Base-by-base conservation (phyloP, 1,140 invertebrate genomes). In the Pogonomyrmex barbatus region DNA sequence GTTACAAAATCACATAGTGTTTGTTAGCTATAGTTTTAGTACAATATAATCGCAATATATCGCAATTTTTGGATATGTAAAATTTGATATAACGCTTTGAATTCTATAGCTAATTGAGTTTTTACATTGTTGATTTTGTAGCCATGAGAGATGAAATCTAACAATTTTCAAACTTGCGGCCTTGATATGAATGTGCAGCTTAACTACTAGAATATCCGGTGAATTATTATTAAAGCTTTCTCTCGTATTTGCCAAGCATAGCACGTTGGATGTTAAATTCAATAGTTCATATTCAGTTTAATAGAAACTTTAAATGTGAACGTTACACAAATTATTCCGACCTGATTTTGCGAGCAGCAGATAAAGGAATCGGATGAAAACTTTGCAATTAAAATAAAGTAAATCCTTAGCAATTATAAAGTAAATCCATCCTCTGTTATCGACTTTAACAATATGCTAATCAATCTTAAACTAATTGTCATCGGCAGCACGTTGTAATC, bases 221-320 rank as follows among this genome's bases (percentile, higher is more conserved):
- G 6, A 81, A 81, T 68, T 81, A 56, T 68, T 54, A 81, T 70
- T 70, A 81, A 14, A 81, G 47, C 77, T 42, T 36, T 8, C 73
- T 50, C 47, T 75, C 47, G 33, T 70, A 70, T 70, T 54, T 81
- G 45, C 47, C 36, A 70, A 56, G 24, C 62, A 30, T 56, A 52
- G 47, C 47, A 24, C n/a, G 62, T 68, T 65, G 47, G 14, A 42
- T 70, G 47, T 68, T 81, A 70, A 54, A 81, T 70, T 70, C 47
- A 70, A 81, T 70, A 81, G 67, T 81, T 68, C 63, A 56, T 70
- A 81, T 68, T 24, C 36, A 56, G 47, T 81, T 56, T 68, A 81
- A 79, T 24, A 30, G 50, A 24, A 81, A 81, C 77, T 81, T 81
- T 42, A 68, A 68, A 68, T 68, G 33, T 24, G n/a, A 79, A 70